These are phyloP conservation scores for Cotesia glomerata DNA, from an alignment of 1,140 invertebrate genomes.

Conservation along the genomic window DNA sequence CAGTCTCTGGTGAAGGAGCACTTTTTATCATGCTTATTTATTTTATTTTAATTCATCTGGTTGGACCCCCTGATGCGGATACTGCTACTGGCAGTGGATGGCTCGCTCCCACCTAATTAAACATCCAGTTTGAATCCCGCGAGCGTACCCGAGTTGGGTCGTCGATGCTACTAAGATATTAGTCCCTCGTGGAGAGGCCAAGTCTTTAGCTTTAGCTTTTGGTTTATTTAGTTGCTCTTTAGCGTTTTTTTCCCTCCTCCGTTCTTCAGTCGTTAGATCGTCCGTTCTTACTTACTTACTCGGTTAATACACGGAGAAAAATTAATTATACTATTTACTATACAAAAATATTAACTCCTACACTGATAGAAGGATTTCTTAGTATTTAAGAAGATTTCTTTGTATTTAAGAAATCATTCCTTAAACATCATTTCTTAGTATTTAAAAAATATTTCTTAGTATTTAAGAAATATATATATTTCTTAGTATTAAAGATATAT, in stretches of 20 bases:
- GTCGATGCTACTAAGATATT: constrained; percentile 64
- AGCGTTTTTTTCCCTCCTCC: not conserved
- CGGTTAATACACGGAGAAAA: no score
- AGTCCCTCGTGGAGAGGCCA: constrained; percentile 38
- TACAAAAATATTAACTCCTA: no score
- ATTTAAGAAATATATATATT: no score
- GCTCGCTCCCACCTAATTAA: constrained; percentile 62
- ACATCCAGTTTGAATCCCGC: constrained; percentile 58
- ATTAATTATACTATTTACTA: no score
- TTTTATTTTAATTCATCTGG: constrained; percentile 15
- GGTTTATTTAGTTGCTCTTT: constrained; percentile 35
- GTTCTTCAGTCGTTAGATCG: not conserved
- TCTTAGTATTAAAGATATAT: no score
- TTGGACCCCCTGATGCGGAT: constrained; percentile 20
- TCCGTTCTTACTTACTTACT: not conserved
- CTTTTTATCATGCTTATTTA: not conserved
- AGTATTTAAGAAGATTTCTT: no score
- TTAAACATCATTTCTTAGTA: no score
- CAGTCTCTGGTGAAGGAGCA: not conserved
- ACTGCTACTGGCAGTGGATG: constrained; percentile 26
- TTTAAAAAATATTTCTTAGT: no score
- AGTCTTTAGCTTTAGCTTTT: constrained; percentile 34
- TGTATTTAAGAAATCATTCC: no score
- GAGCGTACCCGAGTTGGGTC: constrained; percentile 54
- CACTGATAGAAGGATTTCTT: no score